Evolutionary conservation across 2,113 vertebrate species (phyloP), one percentile per base, ranked within the genome.

Genomic region (Phylloscopus trochilus): DNA sequence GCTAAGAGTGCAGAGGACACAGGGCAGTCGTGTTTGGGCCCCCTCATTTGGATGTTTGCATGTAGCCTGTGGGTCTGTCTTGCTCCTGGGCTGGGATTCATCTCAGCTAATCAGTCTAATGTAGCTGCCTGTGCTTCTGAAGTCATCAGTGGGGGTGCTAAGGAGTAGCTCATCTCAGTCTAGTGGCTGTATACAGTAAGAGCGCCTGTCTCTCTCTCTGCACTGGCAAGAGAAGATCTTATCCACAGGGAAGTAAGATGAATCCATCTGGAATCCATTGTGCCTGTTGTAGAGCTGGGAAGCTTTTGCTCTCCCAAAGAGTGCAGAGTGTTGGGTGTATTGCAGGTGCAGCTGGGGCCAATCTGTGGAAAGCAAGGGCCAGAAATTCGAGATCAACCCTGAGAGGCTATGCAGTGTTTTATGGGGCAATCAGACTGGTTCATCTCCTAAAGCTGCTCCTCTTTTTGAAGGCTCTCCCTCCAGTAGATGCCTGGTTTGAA

Each of bases 351-450:
- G n/a, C 58, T 1, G 4, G 26, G 55, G 17, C 43, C 63, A 69
- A 17, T 30, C 41, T 60, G 16, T 51, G 62, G 52, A 60, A 37
- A 75, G 41, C 53, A 73, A 59, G 49, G 70, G n/a, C 60, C 19
- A 35, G 28, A 49, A 84, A 78, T 18, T 9, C 2, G 30, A 52
- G 20, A 62, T 59, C 33, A 67, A 28, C 37, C 24, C 30, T 18
- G 39, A 85, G 77, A 72, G 14, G 44, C 62, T 39, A 16, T 24
- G 5, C 18, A 10, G 37, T 69, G 35, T 56, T 69, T 53, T 74
- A 37, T 2, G 0, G 22, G 41, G 62, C 43, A 80, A 13, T 77
- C 0, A 0, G 21, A 28, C 59, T 1, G 1, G 39, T 63, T 88
- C 10, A 12, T 67, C n/a, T 79, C 58, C 85, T 75, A 47, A 70